phyloP scores from a whole-genome alignment of 2,797 vertebrate species.

The Microhierax caerulescens region DNA sequence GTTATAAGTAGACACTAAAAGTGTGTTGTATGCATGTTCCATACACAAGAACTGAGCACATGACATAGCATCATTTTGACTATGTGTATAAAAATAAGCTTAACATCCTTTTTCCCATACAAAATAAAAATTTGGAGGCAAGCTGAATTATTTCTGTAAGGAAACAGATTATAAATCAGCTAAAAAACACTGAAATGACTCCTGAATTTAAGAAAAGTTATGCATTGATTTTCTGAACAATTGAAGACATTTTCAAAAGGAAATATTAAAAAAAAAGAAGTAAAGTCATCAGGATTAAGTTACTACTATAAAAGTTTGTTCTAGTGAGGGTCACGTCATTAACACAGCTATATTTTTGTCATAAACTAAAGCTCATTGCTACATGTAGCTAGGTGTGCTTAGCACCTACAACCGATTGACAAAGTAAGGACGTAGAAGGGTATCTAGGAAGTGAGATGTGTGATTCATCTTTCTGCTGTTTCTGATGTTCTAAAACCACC shows the following conservation, averaged over 20 bases:
- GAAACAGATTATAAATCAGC: background rate
- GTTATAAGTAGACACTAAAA: background rate
- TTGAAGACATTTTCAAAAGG: background rate
- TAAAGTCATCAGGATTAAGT: background rate
- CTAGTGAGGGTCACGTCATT: slow-evolving; percentile 15
- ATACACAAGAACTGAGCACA: background rate
- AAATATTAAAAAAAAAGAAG: background rate
- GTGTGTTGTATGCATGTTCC: background rate
- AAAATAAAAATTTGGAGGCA: background rate
- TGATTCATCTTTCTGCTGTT: background rate
- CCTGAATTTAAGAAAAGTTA: background rate
- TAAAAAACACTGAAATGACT: background rate
- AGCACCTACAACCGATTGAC: fast-evolving
- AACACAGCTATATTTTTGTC: background rate
- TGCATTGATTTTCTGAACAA: background rate
- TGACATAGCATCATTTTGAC: background rate
- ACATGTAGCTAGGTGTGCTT: background rate
- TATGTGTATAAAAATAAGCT: background rate
- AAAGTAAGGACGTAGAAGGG: background rate
- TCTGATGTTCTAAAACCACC: background rate
- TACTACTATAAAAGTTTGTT: background rate
- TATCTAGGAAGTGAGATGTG: background rate
- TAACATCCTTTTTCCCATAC: background rate
- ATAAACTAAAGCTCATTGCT: background rate
- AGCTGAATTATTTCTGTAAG: background rate